A percentile compares a stretch with the other conserved stretches of the same genome.
These are phyloP conservation scores for Macquaria australasica DNA, from an alignment of 2,113 vertebrate species.

Conservation along the genomic window DNA sequence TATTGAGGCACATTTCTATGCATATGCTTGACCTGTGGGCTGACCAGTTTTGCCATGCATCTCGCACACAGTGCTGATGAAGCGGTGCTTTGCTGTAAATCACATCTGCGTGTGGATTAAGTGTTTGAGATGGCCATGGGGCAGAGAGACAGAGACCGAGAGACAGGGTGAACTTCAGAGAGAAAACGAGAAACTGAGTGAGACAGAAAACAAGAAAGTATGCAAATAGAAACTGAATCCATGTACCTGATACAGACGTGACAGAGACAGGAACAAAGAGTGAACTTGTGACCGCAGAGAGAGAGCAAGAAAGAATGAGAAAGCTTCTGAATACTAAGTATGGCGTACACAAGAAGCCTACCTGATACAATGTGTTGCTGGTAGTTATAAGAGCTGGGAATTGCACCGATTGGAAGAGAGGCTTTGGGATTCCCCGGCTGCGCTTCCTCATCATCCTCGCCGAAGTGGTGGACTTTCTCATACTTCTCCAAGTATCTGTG, in stretches of 20 bases:
- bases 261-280: not conserved
- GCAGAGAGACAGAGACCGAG: not conserved
- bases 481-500: slow-evolving; percentile 99
- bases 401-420: slow-evolving; percentile 97
- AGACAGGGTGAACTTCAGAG: not conserved
- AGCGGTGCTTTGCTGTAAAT: slow-evolving; percentile 22
- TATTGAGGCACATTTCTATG: slow-evolving; percentile 6
- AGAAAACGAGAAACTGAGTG: not conserved
- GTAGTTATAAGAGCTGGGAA: slow-evolving; percentile 99
- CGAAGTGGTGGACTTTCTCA: slow-evolving; percentile 99
- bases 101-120: slow-evolving; percentile 19
- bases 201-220: slow-evolving; percentile 6
- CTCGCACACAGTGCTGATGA: slow-evolving; percentile 22
- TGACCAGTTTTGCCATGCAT: slow-evolving; percentile 19
- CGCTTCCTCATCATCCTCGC: slow-evolving; percentile 98
- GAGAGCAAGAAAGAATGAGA: not conserved
- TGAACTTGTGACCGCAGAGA: not conserved
- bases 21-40: slow-evolving; percentile 6
- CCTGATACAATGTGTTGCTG: slow-evolving; percentile 99
- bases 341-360: slow-evolving; percentile 68
- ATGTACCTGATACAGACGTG: not conserved
- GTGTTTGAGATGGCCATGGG: slow-evolving; percentile 12
- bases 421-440: slow-evolving; percentile 97
- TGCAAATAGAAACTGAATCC: slow-evolving; percentile 4
- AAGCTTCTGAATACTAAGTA: not conserved